These are phyloP conservation scores for Myrmophylax atrothorax DNA, from an alignment of 2,113 vertebrate genomes.

Conservation along the genomic window DNA sequence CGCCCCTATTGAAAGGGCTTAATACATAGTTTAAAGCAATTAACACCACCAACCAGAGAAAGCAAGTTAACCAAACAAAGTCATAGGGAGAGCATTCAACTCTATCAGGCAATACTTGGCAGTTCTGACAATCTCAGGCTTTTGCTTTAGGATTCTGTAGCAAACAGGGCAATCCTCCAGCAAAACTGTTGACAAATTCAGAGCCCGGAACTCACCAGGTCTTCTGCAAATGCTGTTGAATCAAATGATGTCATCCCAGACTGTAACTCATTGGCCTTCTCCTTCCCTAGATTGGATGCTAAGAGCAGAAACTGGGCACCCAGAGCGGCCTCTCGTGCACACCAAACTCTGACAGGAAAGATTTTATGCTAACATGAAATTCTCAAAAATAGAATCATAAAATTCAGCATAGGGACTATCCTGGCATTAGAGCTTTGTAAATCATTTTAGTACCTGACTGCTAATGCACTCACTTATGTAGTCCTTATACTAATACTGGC, in stretches of 20 bases:
- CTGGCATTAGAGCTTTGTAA: neutral
- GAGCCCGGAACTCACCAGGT: constrained; percentile 81
- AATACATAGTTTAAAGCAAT: neutral
- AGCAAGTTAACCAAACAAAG: neutral
- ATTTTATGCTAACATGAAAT: neutral
- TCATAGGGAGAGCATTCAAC: neutral
- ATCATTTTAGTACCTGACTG: neutral
- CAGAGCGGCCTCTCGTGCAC: constrained; percentile 88
- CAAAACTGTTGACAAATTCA: neutral
- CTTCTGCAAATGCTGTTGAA: constrained; percentile 82
- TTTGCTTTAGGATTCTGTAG: neutral
- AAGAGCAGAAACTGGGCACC: constrained; percentile 95
- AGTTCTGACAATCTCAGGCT: neutral
- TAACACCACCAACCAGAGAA: neutral
- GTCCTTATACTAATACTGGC: neutral
- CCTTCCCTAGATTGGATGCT: constrained; percentile 92
- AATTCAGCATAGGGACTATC: neutral
- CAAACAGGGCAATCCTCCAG: neutral
- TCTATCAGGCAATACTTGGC: neutral
- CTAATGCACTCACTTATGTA: neutral
- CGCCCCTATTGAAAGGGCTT: neutral
- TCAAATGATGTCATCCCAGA: constrained; percentile 88
- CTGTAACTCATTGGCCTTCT: constrained; percentile 90
- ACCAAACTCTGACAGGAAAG: constrained; percentile 75
- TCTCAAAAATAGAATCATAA: neutral